A percentile compares a stretch with the other conserved stretches of the same genome.
These are phyloP conservation scores for Bombylius major DNA, from an alignment of 2,888 invertebrate species.

Conservation along the genomic window DNA sequence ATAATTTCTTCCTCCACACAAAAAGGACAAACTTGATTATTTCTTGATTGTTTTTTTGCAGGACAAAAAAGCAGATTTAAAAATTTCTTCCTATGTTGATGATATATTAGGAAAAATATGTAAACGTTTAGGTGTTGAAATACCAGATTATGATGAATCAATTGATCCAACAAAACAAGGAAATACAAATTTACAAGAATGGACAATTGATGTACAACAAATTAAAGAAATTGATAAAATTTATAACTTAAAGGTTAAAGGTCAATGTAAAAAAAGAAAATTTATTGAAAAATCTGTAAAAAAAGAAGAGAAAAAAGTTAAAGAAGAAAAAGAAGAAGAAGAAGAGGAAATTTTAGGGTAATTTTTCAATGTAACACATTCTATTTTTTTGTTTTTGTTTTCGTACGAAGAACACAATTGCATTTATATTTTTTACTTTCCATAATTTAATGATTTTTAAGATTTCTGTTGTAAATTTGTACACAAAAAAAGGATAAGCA, in stretches of 20 bases:
- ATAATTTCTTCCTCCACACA: background rate
- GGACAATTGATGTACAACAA: constrained; percentile 55
- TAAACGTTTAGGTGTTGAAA: constrained; percentile 57
- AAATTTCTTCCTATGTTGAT: constrained; percentile 83
- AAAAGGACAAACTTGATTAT: background rate
- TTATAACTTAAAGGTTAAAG: constrained; percentile 38
- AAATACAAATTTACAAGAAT: constrained; percentile 42
- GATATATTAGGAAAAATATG: constrained; percentile 62
- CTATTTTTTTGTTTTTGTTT: too few species aligned
- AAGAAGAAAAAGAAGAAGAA: background rate
- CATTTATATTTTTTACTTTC: too few species aligned
- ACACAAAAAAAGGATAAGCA: too few species aligned
- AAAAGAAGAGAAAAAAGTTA: background rate
- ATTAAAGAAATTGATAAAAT: constrained; percentile 48
- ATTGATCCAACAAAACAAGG: constrained; percentile 52
- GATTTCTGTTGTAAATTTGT: too few species aligned
- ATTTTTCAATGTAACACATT: too few species aligned
- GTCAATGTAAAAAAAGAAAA: constrained; percentile 20
- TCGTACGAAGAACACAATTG: too few species aligned
- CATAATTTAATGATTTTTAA: too few species aligned
- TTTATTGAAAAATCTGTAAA: constrained; percentile 2
- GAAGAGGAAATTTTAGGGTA: background rate
- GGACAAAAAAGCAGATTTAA: constrained; percentile 83
- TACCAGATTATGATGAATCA: constrained; percentile 54
- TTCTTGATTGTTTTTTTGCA: constrained; percentile 26